These are phyloP conservation scores for Typhlichthys subterraneus DNA, from an alignment of 2,797 vertebrate species.

Conservation along the genomic window DNA sequence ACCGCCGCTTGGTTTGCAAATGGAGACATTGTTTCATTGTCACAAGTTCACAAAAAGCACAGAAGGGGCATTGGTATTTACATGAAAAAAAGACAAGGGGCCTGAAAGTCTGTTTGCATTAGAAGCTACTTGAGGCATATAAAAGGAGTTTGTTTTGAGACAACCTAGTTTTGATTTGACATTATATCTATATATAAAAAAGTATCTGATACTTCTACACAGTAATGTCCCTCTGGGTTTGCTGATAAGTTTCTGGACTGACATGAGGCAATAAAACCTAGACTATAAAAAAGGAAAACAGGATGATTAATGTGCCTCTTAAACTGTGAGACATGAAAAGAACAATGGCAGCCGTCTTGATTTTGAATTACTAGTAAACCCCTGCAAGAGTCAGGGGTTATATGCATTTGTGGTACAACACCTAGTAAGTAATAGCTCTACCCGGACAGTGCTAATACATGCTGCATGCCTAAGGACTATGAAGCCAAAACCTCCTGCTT, in stretches of 20 bases:
- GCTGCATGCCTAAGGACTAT: not conserved
- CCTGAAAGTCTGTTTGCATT: slow-evolving; percentile 1
- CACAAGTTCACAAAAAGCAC: slow-evolving; percentile 10
- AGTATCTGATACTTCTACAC: no score
- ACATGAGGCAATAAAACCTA: slow-evolving; percentile 1
- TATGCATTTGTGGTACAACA: not conserved
- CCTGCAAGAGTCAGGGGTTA: not conserved
- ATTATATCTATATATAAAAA: not conserved
- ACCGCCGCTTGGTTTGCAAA: slow-evolving; percentile 10
- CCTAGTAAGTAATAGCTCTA: slow-evolving; percentile 17
- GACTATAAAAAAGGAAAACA: slow-evolving; percentile 1
- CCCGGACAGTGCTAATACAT: slow-evolving; percentile 1
- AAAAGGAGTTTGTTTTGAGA: slow-evolving; percentile 13
- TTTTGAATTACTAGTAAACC: slow-evolving; percentile 24
- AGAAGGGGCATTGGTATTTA: slow-evolving; percentile 20
- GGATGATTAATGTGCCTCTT: not conserved
- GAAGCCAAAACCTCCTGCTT: not conserved
- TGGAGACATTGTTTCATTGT: slow-evolving; percentile 27
- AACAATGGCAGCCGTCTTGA: not conserved
- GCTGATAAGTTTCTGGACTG: slow-evolving; percentile 8
- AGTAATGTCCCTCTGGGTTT: slow-evolving; percentile 1
- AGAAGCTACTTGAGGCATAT: slow-evolving; percentile 11
- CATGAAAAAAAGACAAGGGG: slow-evolving; percentile 20
- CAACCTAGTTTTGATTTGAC: slow-evolving; percentile 17
- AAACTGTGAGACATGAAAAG: not conserved